Evolutionary conservation across 1,140 invertebrate species (phyloP).

Genomic region (Drosophila ohnishii): DNA sequence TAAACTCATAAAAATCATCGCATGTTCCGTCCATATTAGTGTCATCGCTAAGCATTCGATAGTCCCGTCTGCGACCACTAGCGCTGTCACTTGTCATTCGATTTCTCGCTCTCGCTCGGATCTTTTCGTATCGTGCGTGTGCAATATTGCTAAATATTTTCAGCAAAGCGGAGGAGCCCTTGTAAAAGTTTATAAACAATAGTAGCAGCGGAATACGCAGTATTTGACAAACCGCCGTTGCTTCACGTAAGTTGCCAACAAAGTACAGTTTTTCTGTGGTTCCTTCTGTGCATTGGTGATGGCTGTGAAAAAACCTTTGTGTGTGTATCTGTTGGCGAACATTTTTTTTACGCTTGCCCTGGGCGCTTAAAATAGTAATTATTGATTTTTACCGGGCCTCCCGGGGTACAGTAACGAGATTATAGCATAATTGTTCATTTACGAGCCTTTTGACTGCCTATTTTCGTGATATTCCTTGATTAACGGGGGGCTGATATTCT

Average conservation of each 20-base stretch:
- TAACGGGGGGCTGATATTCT: neutral
- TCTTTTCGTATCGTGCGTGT: constrained; percentile 22
- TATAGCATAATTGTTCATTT: constrained; percentile 18
- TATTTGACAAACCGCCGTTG: constrained; percentile 27
- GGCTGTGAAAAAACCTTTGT: constrained; percentile 20
- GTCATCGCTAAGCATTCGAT: no score
- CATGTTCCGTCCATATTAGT: no score
- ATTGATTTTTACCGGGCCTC: constrained; percentile 55
- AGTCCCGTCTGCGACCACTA: no score
- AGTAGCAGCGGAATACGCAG: constrained; percentile 8
- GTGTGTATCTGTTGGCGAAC: constrained; percentile 60
- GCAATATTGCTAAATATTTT: constrained; percentile 29
- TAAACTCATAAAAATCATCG: no score
- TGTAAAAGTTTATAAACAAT: neutral
- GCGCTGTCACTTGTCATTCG: no score
- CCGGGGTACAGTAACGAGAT: constrained; percentile 3
- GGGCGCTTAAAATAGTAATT: constrained; percentile 57
- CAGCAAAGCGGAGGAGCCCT: constrained; percentile 20
- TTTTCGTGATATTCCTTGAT: constrained; percentile 9
- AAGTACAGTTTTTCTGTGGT: neutral
- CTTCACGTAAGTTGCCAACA: constrained; percentile 42
- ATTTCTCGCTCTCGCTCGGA: constrained; percentile 12
- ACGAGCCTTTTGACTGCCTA: neutral
- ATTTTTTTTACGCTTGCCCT: constrained; percentile 18
- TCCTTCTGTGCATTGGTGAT: neutral